phyloP scores from a whole-genome alignment of 2,797 vertebrate genomes.

The Thripadectes ignobilis region DNA sequence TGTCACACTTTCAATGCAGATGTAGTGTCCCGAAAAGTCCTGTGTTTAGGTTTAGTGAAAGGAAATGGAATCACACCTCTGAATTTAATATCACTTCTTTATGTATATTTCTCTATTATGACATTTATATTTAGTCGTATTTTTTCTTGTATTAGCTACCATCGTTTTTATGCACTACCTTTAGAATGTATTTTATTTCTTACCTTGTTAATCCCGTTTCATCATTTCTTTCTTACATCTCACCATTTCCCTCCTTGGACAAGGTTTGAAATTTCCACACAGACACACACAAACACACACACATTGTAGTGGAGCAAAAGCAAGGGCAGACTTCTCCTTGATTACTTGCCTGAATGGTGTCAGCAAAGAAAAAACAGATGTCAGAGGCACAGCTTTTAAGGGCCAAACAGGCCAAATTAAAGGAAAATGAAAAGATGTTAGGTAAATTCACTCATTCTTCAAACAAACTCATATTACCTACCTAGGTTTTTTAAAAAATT shows the following conservation, averaged over 20 bases:
- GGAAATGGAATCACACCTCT: neutral
- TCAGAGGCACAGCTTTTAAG: constrained; percentile 51
- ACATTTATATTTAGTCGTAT: neutral
- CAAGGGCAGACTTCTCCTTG: constrained; percentile 52
- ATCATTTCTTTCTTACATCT: constrained; percentile 27
- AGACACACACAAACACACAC: neutral
- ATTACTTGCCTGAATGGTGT: constrained; percentile 57
- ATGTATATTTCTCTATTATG: neutral
- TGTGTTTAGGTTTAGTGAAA: neutral
- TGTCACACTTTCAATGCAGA: neutral
- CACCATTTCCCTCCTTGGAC: neutral
- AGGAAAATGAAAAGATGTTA: constrained; percentile 49
- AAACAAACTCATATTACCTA: constrained; percentile 58
- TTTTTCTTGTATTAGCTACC: neutral
- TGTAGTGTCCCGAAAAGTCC: neutral
- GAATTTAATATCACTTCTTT: neutral
- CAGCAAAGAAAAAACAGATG: constrained; percentile 65
- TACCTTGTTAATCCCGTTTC: neutral
- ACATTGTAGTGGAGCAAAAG: neutral
- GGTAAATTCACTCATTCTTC: constrained; percentile 49
- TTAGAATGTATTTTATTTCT: neutral
- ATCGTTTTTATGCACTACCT: neutral
- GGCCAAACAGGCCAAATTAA: constrained; percentile 38
- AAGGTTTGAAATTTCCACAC: constrained; percentile 18
- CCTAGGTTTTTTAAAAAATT: constrained; percentile 24